Evolutionary conservation across 2,797 vertebrate genomes (phyloP).

Genomic region (Eurystomus glaucurus): DNA sequence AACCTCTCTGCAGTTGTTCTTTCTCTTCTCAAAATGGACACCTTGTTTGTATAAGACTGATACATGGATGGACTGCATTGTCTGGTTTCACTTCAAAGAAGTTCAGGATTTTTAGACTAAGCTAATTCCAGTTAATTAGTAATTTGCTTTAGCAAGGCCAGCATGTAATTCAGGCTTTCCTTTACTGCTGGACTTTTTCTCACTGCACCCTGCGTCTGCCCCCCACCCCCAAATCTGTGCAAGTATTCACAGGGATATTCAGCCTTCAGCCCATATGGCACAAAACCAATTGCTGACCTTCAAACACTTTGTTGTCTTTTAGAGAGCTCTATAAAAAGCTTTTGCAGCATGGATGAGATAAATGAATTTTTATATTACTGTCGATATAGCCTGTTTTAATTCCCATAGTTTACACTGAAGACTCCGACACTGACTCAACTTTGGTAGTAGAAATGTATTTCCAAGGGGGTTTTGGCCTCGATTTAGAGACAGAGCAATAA

Average conservation of each 20-base stretch:
- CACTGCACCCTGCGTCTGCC: background rate
- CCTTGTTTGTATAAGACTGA: background rate
- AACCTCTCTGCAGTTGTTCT: background rate
- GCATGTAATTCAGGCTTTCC: background rate
- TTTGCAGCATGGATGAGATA: background rate
- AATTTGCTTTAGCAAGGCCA: background rate
- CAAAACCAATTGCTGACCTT: background rate
- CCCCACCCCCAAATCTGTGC: background rate
- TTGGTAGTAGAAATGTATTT: slow-evolving; percentile 57
- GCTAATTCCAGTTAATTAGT: slow-evolving; percentile 8
- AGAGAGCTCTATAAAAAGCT: background rate
- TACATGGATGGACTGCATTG: background rate
- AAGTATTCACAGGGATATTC: slow-evolving; percentile 30
- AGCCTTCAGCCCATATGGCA: slow-evolving; percentile 22
- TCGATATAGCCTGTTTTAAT: background rate
- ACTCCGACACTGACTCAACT: slow-evolving; percentile 32
- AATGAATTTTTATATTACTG: background rate
- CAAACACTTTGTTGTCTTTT: background rate
- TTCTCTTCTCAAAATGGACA: background rate
- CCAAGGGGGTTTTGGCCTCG: slow-evolving; percentile 19
- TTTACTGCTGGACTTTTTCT: background rate
- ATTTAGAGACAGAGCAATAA: slow-evolving; percentile 40
- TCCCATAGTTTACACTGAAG: slow-evolving; percentile 1
- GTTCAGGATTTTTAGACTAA: background rate
- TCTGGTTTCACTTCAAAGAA: background rate